Percentiles rank a stretch among this genome's conserved stretches.
Conservation (phyloP, 2,113 vertebrate genomes). For the Zapus hudsonius region DNA sequence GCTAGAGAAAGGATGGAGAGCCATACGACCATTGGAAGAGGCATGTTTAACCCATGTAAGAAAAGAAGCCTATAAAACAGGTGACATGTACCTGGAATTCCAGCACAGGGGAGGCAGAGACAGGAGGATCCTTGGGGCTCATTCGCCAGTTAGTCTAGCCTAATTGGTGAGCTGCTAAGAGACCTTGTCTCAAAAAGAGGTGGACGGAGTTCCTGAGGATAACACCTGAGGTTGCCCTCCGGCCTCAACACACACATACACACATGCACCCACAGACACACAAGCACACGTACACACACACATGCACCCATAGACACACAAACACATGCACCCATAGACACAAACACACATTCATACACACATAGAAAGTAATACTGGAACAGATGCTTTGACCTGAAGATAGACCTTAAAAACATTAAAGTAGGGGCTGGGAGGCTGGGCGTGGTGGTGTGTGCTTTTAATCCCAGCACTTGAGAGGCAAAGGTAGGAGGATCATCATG, state of each 20-base stretch:
- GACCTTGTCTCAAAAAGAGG: background rate
- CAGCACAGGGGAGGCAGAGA: background rate
- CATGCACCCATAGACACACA: background rate
- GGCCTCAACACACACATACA: too few species aligned
- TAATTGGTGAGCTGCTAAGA: background rate
- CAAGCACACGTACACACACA: background rate
- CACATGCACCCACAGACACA: background rate
- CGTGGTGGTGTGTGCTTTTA: too few species aligned
- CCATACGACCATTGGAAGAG: background rate
- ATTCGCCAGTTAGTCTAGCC: too few species aligned
- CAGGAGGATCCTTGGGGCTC: background rate
- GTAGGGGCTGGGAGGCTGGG: too few species aligned
- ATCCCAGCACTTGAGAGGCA: too few species aligned
- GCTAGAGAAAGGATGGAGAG: background rate
- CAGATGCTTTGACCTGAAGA: background rate
- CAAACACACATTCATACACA: background rate
- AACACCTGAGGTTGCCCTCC: background rate
- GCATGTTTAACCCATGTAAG: background rate
- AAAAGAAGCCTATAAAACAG: background rate
- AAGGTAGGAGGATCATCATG: too few species aligned
- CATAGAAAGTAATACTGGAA: too few species aligned
- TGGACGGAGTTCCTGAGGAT: background rate
- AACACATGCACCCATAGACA: too few species aligned
- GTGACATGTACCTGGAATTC: background rate
- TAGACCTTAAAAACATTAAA: too few species aligned